These are phyloP conservation scores for Porites cylindrica DNA, from an alignment of 92 coral and sea anemone species.

Conservation along the genomic window DNA sequence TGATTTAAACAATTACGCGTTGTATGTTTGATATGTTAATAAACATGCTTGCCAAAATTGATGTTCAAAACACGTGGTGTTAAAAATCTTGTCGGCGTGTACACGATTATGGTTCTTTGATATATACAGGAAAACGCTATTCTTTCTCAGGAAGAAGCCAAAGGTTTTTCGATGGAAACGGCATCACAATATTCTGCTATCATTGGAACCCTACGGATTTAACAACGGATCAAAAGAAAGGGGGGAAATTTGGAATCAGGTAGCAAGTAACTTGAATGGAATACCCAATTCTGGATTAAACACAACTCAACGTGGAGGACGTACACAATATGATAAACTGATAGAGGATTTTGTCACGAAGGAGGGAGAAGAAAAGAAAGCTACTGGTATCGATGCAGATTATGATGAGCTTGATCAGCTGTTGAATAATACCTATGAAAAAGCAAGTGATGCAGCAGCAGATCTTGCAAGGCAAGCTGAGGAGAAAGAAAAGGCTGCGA, in stretches of 20 bases:
- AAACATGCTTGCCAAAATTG: no score
- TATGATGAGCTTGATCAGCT: slow-evolving; percentile 70
- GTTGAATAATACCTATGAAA: slow-evolving; percentile 62
- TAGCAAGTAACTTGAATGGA: slow-evolving; percentile 49
- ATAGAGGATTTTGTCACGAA: slow-evolving; percentile 57
- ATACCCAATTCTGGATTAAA: slow-evolving; percentile 64
- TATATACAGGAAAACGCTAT: slow-evolving; percentile 20
- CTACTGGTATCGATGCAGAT: slow-evolving; percentile 60
- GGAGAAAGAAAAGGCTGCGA: slow-evolving; percentile 65
- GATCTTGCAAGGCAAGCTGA: slow-evolving; percentile 49
- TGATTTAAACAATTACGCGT: no score
- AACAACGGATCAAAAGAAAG: slow-evolving; percentile 31
- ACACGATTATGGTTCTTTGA: no score
- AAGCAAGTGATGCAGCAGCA: slow-evolving; percentile 64
- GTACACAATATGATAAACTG: slow-evolving; percentile 64
- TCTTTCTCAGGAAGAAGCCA: slow-evolving; percentile 35
- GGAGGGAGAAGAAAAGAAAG: slow-evolving; percentile 51
- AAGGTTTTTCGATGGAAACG: slow-evolving; percentile 50
- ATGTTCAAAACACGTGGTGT: no score
- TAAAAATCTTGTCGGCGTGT: no score
- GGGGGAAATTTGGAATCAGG: slow-evolving; percentile 41
- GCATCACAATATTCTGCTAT: slow-evolving; percentile 41
- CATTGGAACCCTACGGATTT: slow-evolving; percentile 39
- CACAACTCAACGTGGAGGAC: slow-evolving; percentile 69
- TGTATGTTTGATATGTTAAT: no score